Percentiles rank a stretch among this genome's conserved stretches.
phyloP scores from a whole-genome alignment of 2,113 vertebrate genomes.

The Eonycteris spelaea region DNA sequence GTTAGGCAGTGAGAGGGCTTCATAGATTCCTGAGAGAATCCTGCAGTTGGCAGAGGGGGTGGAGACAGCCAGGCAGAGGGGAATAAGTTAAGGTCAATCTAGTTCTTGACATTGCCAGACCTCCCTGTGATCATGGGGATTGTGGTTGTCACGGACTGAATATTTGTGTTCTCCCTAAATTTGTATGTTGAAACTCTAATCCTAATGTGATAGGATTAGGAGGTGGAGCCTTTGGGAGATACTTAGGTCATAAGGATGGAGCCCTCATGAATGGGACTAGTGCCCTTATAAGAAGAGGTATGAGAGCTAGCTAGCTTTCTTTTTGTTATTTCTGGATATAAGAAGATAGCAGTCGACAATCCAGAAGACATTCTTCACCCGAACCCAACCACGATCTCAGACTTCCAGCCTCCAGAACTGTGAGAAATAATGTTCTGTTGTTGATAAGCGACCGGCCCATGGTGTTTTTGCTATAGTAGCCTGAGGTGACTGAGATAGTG shows the following conservation, averaged over 20 bases:
- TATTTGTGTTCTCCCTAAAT: neutral
- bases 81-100: neutral
- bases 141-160: too few relatives aligned
- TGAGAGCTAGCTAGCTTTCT: neutral
- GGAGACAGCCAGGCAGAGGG: neutral
- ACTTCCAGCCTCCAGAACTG: neutral
- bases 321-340: neutral
- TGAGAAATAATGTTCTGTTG: neutral
- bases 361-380: neutral
- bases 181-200: neutral
- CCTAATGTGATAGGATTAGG: neutral
- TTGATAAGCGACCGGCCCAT: neutral
- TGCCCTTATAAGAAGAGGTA: neutral
- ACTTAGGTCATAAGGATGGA: neutral
- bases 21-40: neutral
- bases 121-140: neutral
- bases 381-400: neutral
- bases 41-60: neutral
- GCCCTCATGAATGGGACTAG: neutral
- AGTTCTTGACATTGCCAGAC: neutral
- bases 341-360: neutral
- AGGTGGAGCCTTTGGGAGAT: neutral
- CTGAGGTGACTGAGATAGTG: neutral
- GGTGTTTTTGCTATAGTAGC: neutral
- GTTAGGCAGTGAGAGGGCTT: neutral